phyloP scores from a whole-genome alignment of 1,140 invertebrate species.

The Camponotus pennsylvanicus region DNA sequence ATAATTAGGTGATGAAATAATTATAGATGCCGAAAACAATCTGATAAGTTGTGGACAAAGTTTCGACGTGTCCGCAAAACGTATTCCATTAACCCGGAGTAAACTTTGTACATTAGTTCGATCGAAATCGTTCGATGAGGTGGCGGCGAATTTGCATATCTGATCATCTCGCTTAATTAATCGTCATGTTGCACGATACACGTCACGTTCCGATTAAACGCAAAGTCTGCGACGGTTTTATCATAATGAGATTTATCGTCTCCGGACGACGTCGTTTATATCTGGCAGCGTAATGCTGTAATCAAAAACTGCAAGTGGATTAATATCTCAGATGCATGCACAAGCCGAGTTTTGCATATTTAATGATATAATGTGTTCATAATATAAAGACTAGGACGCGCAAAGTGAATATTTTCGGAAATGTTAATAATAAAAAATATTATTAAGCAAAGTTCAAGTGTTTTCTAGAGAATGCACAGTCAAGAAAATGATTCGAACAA shows the following conservation, averaged over 20 bases:
- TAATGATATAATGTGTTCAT: neutral
- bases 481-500: no score
- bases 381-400: neutral
- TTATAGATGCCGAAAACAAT: neutral
- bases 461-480: no score
- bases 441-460: no score
- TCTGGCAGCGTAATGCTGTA: neutral
- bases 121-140: constrained; percentile 24
- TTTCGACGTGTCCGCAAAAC: neutral
- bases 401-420: no score
- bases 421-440: no score
- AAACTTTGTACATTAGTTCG: constrained; percentile 26
- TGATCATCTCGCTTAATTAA: constrained; percentile 47
- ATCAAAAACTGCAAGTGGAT: constrained; percentile 32
- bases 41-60: neutral
- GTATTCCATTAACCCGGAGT: constrained; percentile 6
- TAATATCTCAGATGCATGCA: constrained; percentile 21
- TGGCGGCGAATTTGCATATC: constrained; percentile 56
- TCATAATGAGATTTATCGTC: constrained; percentile 40
- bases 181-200: constrained; percentile 33
- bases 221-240: constrained; percentile 28
- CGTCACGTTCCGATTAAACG: constrained; percentile 17
- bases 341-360: neutral
- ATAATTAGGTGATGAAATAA: constrained; percentile 45
- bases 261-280: neutral